Evolutionary conservation across 2,888 invertebrate genomes (phyloP).

Genomic region (Fabriciana adippe): DNA sequence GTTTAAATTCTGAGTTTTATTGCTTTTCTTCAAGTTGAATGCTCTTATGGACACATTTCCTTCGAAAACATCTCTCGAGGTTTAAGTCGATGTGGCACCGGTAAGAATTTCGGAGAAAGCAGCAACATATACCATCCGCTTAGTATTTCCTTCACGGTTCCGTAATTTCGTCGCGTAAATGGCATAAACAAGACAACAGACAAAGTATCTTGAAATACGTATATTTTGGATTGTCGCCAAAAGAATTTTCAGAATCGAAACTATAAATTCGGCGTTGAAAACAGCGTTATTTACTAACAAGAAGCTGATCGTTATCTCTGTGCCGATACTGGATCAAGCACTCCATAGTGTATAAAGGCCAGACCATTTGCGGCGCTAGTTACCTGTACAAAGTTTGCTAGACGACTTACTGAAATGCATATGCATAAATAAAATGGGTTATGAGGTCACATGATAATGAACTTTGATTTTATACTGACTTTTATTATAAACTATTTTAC

Average conservation of each 20-base stretch:
- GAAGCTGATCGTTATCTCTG: constrained; percentile 38
- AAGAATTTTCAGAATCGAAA: constrained; percentile 37
- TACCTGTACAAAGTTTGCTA: constrained; percentile 17
- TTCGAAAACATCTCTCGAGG: constrained; percentile 28
- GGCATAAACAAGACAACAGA: constrained; percentile 41
- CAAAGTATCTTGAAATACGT: constrained; percentile 39
- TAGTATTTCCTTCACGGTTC: constrained; percentile 41
- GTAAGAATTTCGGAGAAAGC: constrained; percentile 32
- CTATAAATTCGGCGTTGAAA: constrained; percentile 37
- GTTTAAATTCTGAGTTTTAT: constrained; percentile 13
- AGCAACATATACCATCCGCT: constrained; percentile 34
- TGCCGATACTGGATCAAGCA: constrained; percentile 30
- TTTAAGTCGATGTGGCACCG: constrained; percentile 24
- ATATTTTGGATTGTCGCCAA: constrained; percentile 39
- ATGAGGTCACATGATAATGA: not conserved
- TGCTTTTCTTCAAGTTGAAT: constrained; percentile 21
- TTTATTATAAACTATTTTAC: too few relatives aligned
- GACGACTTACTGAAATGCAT: constrained; percentile 9
- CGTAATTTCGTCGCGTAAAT: constrained; percentile 40
- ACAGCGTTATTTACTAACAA: constrained; percentile 39
- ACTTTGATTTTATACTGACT: not conserved
- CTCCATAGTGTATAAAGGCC: constrained; percentile 30
- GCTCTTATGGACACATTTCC: constrained; percentile 23
- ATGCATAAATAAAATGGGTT: constrained; percentile 10
- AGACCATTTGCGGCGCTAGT: constrained; percentile 22